phyloP scores from a whole-genome alignment of 2,797 vertebrate genomes.

The Hozukius guyotensis region DNA sequence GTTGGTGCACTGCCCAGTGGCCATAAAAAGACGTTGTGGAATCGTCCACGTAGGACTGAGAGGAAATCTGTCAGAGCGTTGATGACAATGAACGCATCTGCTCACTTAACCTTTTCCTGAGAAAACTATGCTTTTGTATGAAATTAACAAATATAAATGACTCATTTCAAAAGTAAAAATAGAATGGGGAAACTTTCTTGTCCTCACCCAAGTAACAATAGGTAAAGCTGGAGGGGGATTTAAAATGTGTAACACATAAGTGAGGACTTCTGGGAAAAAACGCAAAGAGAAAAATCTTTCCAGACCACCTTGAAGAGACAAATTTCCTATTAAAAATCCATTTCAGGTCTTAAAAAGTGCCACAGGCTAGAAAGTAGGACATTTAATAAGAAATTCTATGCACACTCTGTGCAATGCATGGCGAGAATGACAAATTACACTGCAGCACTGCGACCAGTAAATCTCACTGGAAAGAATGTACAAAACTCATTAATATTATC shows the following conservation, averaged over 20 bases:
- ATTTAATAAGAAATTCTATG: slow-evolving; percentile 28
- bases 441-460: slow-evolving; percentile 15
- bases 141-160: slow-evolving; percentile 16
- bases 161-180: background rate
- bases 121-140: background rate
- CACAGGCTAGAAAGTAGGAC: slow-evolving; percentile 8
- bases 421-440: slow-evolving; percentile 26
- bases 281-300: slow-evolving; percentile 45
- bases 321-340: slow-evolving; percentile 57
- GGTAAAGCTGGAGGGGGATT: slow-evolving; percentile 12
- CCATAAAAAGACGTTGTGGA: background rate
- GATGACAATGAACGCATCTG: background rate
- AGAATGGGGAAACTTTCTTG: slow-evolving; percentile 17
- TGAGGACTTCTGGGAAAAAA: slow-evolving; percentile 22
- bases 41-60: background rate
- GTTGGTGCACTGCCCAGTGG: background rate
- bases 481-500: slow-evolving; percentile 4
- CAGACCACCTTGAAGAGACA: slow-evolving; percentile 42
- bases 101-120: background rate
- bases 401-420: slow-evolving; percentile 2
- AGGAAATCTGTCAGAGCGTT: background rate
- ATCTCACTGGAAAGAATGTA: slow-evolving; percentile 12
- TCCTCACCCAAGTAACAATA: slow-evolving; percentile 6
- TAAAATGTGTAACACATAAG: slow-evolving; percentile 10
- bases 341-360: slow-evolving; percentile 41